Evolutionary conservation across 2,797 vertebrate genomes (phyloP).

Genomic region (Anabas testudineus): DNA sequence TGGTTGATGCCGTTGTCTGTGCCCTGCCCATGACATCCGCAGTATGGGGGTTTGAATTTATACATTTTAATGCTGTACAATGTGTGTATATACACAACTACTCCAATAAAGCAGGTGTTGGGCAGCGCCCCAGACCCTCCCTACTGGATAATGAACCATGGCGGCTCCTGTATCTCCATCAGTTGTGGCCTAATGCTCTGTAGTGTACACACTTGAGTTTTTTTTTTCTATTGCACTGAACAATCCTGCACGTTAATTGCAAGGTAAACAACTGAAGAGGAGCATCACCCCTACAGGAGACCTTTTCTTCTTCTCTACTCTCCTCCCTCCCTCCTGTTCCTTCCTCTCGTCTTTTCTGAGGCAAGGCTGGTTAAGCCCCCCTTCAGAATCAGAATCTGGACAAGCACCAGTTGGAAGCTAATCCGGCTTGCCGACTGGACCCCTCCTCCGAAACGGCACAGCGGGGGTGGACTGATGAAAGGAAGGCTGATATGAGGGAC

Average conservation of each 20-base stretch:
- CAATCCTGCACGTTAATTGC: slow-evolving; percentile 73
- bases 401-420: slow-evolving; percentile 83
- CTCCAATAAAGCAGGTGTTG: slow-evolving; percentile 49
- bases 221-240: slow-evolving; percentile 55
- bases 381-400: slow-evolving; percentile 80
- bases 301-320: slow-evolving; percentile 35
- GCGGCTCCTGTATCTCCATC: slow-evolving; percentile 46
- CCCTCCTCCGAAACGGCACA: slow-evolving; percentile 76
- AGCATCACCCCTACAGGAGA: slow-evolving; percentile 67
- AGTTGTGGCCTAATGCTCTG: slow-evolving; percentile 45
- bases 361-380: slow-evolving; percentile 74
- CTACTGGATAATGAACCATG: slow-evolving; percentile 36
- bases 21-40: slow-evolving; percentile 49
- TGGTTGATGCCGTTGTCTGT: slow-evolving; percentile 51
- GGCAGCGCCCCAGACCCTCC: slow-evolving; percentile 37
- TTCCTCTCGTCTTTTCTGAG: slow-evolving; percentile 60
- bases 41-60: slow-evolving; percentile 47
- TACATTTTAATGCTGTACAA: slow-evolving; percentile 43
- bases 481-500: slow-evolving; percentile 76
- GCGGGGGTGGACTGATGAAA: slow-evolving; percentile 80
- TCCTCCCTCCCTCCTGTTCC: slow-evolving; percentile 47
- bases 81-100: slow-evolving; percentile 23
- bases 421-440: slow-evolving; percentile 79
- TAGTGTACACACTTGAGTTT: slow-evolving; percentile 70
- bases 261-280: slow-evolving; percentile 79